Percentiles rank a stretch among this genome's conserved stretches.
Evolutionary conservation across 1,140 invertebrate species (phyloP).

Genomic region (Chironomus striatipennis): DNA sequence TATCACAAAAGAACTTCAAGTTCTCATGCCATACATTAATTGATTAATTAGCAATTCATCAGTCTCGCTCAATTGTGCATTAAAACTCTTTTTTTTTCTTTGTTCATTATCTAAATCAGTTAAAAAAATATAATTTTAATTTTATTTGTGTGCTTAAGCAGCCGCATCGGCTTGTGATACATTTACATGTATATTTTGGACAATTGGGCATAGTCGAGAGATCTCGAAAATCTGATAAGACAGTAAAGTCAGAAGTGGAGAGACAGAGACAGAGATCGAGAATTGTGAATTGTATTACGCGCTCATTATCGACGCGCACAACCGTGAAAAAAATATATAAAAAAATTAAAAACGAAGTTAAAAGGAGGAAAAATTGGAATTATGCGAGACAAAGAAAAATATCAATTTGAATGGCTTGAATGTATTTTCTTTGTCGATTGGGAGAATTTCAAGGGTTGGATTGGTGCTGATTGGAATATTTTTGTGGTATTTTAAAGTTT

Average conservation of each 20-base stretch:
- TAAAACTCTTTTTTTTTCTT: too few relatives aligned
- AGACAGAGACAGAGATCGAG: background rate
- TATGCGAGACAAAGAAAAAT: too few relatives aligned
- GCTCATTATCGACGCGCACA: constrained; percentile 10
- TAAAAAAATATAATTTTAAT: too few relatives aligned
- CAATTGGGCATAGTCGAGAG: background rate
- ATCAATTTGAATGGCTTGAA: too few relatives aligned
- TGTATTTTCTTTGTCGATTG: too few relatives aligned
- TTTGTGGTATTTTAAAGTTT: too few relatives aligned
- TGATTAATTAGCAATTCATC: background rate
- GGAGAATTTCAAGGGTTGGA: too few relatives aligned
- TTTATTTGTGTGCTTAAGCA: background rate
- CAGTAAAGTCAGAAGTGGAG: background rate
- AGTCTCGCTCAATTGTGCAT: background rate
- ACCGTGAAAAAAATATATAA: background rate
- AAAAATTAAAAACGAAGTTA: too few relatives aligned
- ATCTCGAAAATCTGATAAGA: background rate
- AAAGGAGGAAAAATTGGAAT: too few relatives aligned
- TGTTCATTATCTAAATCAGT: too few relatives aligned
- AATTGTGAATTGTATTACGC: background rate
- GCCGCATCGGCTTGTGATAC: background rate
- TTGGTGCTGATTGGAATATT: too few relatives aligned
- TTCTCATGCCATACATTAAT: background rate
- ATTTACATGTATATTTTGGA: background rate
- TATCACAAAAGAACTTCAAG: background rate